Evolutionary conservation across 2,113 vertebrate genomes (phyloP), one percentile per base, ranked within the genome.

Genomic region (Nansenia antarctica): DNA sequence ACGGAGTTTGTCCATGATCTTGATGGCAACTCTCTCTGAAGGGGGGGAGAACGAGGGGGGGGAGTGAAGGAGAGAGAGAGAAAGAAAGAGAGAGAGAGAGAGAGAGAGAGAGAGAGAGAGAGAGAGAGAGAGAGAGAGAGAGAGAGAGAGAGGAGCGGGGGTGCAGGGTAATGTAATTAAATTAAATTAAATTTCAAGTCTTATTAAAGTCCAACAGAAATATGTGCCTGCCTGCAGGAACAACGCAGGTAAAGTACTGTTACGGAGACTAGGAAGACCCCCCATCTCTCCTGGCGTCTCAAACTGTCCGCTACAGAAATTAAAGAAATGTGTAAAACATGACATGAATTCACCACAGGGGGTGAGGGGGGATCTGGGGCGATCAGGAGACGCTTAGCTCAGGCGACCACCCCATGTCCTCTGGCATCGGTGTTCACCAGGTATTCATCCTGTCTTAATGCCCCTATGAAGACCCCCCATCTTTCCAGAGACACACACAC

Each of bases 1-100:
- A 5, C 80, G 85, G 24, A 47, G 35, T 72, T 93, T 93, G 54
- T 92, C 89, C 42, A 93, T 65, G 27, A 93, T 78, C 81, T 94
- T 94, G 18, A 94, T 78, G 3, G 93, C 93, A 0, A 93, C 92
- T 77, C 90, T 87, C 66, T 93, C 93, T 94, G 77, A 34, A 11
- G 42, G 12, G 62, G 8, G 26, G 53, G 20, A 26, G 57, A 1
- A 22, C 29, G 22, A 20, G 24, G 26, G 11, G 26, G 22, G 1
- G 57, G 42, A 37, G 18, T 27, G n/a, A 53, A 63, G 65, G 54
- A 55, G 11, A 69, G 14, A 35, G 47, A 76, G 22, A 73, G 7
- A 42, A 15, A 18, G 53, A 69, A 9, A 18, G 61, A 29, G 35
- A 60, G 42, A 70, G 45, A 32, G 24, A 71, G 35, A 30, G 24